Percentiles rank a stretch among this genome's conserved stretches.
Conservation (phyloP, 2,113 vertebrate species). For the Lates calcarifer region DNA sequence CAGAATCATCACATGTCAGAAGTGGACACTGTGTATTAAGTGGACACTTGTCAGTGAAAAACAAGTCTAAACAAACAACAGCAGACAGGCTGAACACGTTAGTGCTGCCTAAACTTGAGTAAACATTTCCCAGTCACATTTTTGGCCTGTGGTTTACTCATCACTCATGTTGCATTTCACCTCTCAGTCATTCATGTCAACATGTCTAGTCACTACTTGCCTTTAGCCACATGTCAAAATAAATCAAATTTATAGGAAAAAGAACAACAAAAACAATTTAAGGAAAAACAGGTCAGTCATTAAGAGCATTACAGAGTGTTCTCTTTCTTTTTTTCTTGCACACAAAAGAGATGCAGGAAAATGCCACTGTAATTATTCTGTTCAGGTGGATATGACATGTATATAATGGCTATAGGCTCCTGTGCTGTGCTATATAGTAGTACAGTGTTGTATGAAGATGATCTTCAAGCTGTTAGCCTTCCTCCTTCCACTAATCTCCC, state of each 20-base stretch:
- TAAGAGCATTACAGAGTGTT: neutral
- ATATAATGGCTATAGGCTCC: conserved; percentile 19
- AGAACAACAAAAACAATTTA: neutral
- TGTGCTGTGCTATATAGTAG: conserved; percentile 5
- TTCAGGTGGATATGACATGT: neutral
- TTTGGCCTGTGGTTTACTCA: conserved; percentile 14
- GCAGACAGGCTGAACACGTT: neutral
- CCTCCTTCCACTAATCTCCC: conserved; percentile 69
- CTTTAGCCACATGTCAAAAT: conserved; percentile 20
- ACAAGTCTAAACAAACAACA: neutral
- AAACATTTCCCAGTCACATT: neutral
- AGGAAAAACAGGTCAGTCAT: conserved; percentile 17
- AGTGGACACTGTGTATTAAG: neutral
- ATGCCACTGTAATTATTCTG: neutral
- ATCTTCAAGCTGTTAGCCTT: conserved; percentile 62
- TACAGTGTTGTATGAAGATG: conserved; percentile 23
- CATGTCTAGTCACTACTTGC: conserved; percentile 22
- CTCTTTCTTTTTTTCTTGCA: neutral
- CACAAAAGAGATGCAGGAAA: neutral
- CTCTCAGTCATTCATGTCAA: conserved; percentile 21
- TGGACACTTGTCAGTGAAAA: neutral
- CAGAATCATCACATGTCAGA: neutral
- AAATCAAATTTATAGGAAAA: neutral
- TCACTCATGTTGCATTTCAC: conserved; percentile 5
- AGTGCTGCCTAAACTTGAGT: neutral